A percentile compares a stretch with the other conserved stretches of the same genome.
Evolutionary conservation across 1,140 invertebrate genomes (phyloP).

Genomic region (Drosophila santomea): DNA sequence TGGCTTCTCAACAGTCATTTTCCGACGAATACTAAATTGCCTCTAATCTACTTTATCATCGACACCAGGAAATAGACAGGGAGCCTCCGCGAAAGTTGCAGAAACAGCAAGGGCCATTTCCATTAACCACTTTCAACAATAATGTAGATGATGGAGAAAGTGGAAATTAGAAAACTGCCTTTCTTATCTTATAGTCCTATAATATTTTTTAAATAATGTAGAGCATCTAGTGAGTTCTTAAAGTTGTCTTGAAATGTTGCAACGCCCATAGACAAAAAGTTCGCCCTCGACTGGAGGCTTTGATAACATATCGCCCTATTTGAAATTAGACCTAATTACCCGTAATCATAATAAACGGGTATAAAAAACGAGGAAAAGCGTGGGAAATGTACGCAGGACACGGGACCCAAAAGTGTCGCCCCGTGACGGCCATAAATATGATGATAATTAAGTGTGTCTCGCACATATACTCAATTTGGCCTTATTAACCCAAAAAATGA

Average conservation of each 20-base stretch:
- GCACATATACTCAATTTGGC: constrained; percentile 81
- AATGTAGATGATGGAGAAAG: not conserved
- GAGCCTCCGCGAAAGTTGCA: not conserved
- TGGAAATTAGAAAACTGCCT: not conserved
- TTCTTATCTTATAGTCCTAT: too few species aligned
- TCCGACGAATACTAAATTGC: constrained; percentile 36
- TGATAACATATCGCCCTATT: constrained; percentile 4
- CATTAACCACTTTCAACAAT: not conserved
- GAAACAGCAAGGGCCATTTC: not conserved
- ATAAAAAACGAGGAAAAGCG: constrained; percentile 31
- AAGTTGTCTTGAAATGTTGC: too few species aligned
- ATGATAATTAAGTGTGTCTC: constrained; percentile 81
- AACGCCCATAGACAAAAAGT: too few species aligned
- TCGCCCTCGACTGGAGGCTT: too few species aligned
- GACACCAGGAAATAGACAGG: constrained; percentile 25
- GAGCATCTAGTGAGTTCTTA: too few species aligned
- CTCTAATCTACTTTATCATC: constrained; percentile 40
- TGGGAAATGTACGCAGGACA: constrained; percentile 1
- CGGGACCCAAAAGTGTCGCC: constrained; percentile 13
- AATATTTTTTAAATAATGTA: too few species aligned
- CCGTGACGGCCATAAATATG: constrained; percentile 70
- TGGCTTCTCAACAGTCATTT: constrained; percentile 44
- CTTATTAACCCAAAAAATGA: constrained; percentile 82
- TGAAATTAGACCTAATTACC: constrained; percentile 39
- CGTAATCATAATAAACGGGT: constrained; percentile 48